These are phyloP conservation scores for Patella ulyssiponensis DNA, from an alignment of 2,888 invertebrate genomes.

Conservation along the genomic window DNA sequence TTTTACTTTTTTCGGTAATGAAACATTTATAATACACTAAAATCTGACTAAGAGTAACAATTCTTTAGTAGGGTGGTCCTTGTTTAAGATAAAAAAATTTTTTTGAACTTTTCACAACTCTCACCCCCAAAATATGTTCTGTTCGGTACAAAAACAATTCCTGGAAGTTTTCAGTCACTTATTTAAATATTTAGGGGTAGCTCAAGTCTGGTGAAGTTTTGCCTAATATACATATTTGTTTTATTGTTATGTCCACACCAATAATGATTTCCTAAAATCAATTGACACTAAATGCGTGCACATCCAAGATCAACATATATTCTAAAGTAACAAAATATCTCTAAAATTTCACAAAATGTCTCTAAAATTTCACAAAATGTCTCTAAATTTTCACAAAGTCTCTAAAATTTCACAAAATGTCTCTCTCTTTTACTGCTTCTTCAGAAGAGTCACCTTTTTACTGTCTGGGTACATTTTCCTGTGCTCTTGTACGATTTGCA, in stretches of 20 bases:
- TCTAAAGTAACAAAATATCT: too few species aligned
- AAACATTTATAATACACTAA: too few species aligned
- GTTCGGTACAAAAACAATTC: background rate
- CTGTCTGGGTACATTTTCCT: constrained; percentile 5
- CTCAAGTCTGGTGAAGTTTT: constrained; percentile 3
- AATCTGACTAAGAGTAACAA: too few species aligned
- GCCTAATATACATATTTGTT: background rate
- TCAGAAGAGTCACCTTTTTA: constrained; percentile 7
- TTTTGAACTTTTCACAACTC: background rate
- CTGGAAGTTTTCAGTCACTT: background rate
- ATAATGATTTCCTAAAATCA: too few species aligned
- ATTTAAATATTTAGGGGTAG: constrained; percentile 3
- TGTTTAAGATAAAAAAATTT: background rate
- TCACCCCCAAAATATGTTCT: constrained; percentile 1
- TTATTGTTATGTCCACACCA: too few species aligned
- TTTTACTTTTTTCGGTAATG: too few species aligned
- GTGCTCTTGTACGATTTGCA: background rate
- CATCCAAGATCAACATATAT: too few species aligned
- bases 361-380: too few species aligned
- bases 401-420: too few species aligned
- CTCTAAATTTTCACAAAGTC: too few species aligned
- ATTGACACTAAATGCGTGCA: too few species aligned
- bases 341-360: too few species aligned
- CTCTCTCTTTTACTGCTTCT: background rate
- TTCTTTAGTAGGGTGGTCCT: constrained; percentile 6